Percentiles rank a stretch among this genome's conserved stretches.
phyloP scores from a whole-genome alignment of 2,797 vertebrate species.

The Lemur catta region DNA sequence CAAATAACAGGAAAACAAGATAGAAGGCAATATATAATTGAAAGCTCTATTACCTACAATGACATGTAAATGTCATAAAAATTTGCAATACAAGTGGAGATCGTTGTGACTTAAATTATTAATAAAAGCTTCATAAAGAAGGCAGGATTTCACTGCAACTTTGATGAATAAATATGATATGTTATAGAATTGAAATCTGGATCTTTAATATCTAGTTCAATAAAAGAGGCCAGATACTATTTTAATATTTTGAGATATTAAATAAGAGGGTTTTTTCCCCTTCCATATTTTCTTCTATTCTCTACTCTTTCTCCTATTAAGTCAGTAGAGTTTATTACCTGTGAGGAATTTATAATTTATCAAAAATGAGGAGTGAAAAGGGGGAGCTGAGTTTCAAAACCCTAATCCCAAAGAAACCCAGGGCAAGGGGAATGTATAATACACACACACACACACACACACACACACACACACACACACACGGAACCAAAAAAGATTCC shows the following conservation, averaged over 20 bases:
- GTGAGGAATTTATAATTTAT: background rate
- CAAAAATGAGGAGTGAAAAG: background rate
- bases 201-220: slow-evolving; percentile 35
- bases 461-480: background rate
- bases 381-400: background rate
- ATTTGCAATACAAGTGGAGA: slow-evolving; percentile 23
- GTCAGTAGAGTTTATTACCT: background rate
- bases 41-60: slow-evolving; percentile 18
- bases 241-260: slow-evolving; percentile 53
- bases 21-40: slow-evolving; percentile 14
- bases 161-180: slow-evolving; percentile 14
- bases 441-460: background rate
- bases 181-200: slow-evolving; percentile 28
- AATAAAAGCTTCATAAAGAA: slow-evolving; percentile 47
- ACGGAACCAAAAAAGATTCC: background rate
- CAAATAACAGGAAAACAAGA: slow-evolving; percentile 37
- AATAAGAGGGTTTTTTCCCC: background rate
- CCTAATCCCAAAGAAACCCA: background rate
- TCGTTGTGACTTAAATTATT: slow-evolving; percentile 39
- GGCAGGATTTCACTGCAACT: slow-evolving; percentile 21
- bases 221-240: background rate
- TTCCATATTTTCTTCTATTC: background rate
- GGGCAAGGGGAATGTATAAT: background rate
- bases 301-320: background rate
- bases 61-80: slow-evolving; percentile 41